Base-by-base conservation (phyloP, 2,113 vertebrate genomes). In the Tragulus kanchil region DNA sequence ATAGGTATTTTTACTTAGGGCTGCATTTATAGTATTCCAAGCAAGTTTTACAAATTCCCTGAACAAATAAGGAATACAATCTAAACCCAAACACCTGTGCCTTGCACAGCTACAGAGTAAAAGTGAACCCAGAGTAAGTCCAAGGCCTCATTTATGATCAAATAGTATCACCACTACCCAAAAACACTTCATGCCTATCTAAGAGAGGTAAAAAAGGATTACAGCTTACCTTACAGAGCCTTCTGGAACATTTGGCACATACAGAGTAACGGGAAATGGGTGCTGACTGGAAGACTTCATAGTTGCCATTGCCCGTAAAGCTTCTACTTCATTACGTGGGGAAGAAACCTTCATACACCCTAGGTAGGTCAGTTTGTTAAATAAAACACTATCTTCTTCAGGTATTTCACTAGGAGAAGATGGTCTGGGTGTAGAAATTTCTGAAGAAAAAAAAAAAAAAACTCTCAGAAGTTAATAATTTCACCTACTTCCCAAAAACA, bases 381-480 rank as follows among this genome's bases (percentile, higher is more conserved):
- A 99, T 97, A 99, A 98, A 54, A 99, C 99, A 0, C 99, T 99
- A 97, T 99, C 99, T 98, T 99, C 99, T 92, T 99, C 99, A 88
- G 95, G 97, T 54, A 98, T 98, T 2, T 97, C 94, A 67, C 85
- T 83, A 91, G 98, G 98, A 92, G 98, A 98, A 87, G 79, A 97
- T 1, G 86, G 93, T 61, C 94, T 94, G 3, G 90, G 98, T 10
- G 96, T 91, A 73, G 97, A 98, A 89, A 98, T 94, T 97, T 99
- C 99, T 99, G 96, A 89, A 97, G 98, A 75, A 0, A 1, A 50
- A 96, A 87, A 8, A 83, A 8, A 79, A 92, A 92, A 93, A 54
- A 81, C 23, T 83, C 8, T 93, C 71, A 89, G 64, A 94, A 85
- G 31, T 93, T 59, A 97, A 65, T 36, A 75, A 79, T 93, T 81